Conservation (phyloP, 2,113 vertebrate species). For the Neogobius melanostomus region DNA sequence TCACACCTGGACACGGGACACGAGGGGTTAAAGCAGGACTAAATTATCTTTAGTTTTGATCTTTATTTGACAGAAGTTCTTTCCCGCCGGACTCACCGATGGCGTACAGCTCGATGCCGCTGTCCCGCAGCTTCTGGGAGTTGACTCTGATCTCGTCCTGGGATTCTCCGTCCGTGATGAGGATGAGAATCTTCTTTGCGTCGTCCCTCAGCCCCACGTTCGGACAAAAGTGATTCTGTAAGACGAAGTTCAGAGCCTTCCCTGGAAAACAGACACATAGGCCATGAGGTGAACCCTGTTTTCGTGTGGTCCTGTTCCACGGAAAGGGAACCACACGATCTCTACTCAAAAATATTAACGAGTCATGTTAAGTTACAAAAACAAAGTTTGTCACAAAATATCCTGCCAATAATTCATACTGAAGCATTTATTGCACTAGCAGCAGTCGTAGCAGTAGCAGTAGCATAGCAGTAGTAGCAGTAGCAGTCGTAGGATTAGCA, state of each 20-base stretch:
- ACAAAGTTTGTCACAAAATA: too few species aligned
- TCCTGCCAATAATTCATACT: too few species aligned
- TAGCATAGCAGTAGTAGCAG: too few species aligned
- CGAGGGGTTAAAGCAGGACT: background rate
- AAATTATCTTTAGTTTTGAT: too few species aligned
- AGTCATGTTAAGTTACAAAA: too few species aligned
- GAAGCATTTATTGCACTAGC: too few species aligned
- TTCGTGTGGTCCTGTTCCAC: too few species aligned
- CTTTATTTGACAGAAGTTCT: background rate
- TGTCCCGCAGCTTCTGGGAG: constrained; percentile 84
- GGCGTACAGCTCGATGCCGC: constrained; percentile 89
- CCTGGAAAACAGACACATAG: constrained; percentile 77
- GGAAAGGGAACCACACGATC: too few species aligned
- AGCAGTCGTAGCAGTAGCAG: too few species aligned
- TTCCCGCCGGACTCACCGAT: constrained; percentile 77
- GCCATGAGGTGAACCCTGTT: too few species aligned
- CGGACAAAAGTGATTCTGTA: constrained; percentile 84
- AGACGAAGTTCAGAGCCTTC: constrained; percentile 91
- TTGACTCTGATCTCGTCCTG: constrained; percentile 88
- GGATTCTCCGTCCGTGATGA: constrained; percentile 96
- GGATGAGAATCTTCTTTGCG: constrained; percentile 89
- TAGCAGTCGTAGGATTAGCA: too few species aligned
- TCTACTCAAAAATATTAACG: too few species aligned
- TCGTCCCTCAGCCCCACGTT: constrained; percentile 83
- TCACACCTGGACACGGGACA: constrained; percentile 83